Evolutionary conservation across 1,140 invertebrate genomes (phyloP).

Genomic region (Drosophila guanche): DNA sequence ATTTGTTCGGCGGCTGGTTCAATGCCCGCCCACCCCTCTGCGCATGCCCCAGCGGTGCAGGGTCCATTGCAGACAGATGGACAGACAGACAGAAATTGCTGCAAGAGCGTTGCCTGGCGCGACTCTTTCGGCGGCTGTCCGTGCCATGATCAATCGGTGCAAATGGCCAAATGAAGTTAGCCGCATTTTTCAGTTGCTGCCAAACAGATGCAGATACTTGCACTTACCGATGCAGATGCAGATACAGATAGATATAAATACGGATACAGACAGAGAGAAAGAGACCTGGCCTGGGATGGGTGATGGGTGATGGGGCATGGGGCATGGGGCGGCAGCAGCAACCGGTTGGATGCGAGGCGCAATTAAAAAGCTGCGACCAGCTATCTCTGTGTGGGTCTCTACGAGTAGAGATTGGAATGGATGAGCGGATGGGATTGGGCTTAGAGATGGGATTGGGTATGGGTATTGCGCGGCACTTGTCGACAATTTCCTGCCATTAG

Average conservation of each 20-base stretch:
- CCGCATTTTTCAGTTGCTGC: slow-evolving; percentile 49
- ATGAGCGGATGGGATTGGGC: slow-evolving; percentile 28
- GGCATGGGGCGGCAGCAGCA: slow-evolving; percentile 47
- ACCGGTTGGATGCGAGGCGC: slow-evolving; percentile 61
- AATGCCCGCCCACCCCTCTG: slow-evolving; percentile 42
- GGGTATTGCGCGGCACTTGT: slow-evolving; percentile 60
- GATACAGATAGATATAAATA: slow-evolving; percentile 37
- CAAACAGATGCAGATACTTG: slow-evolving; percentile 45
- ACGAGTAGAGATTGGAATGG: slow-evolving; percentile 15
- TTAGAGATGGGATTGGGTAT: slow-evolving; percentile 22
- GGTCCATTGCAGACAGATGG: slow-evolving; percentile 1
- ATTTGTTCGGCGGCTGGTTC: slow-evolving; percentile 56
- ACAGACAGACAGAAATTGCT: slow-evolving; percentile 4
- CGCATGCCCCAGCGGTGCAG: slow-evolving; percentile 3
- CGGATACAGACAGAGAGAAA: slow-evolving; percentile 41
- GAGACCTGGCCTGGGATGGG: slow-evolving; percentile 16
- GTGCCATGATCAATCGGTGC: slow-evolving; percentile 38
- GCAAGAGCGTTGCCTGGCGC: neutral
- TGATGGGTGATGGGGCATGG: slow-evolving; percentile 12
- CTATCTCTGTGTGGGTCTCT: slow-evolving; percentile 36
- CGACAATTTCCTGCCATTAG: slow-evolving; percentile 78
- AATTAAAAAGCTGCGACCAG: slow-evolving; percentile 69
- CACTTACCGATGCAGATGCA: slow-evolving; percentile 15
- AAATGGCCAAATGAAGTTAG: slow-evolving; percentile 63
- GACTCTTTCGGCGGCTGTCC: slow-evolving; percentile 51